Evolutionary conservation across 2,888 invertebrate species (phyloP).

Genomic region (Pachydiplax longipennis): DNA sequence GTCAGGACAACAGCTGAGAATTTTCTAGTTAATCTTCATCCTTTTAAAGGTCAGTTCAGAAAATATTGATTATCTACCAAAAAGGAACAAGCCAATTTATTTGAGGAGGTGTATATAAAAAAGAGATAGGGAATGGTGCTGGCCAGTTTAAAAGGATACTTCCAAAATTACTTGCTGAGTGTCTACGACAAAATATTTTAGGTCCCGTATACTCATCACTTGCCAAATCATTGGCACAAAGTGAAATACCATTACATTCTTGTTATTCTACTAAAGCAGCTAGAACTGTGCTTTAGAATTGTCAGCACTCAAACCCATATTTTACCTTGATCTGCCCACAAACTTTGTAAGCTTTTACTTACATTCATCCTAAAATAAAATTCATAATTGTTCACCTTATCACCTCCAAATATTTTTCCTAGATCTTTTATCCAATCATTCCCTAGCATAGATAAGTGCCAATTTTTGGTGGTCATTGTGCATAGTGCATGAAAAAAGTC

Average conservation of each 20-base stretch:
- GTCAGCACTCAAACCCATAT: conserved; percentile 8
- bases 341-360: conserved; percentile 25
- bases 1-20: conserved; percentile 18
- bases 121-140: conserved; percentile 32
- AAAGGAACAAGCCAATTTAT: conserved; percentile 43
- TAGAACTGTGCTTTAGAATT: conserved; percentile 19
- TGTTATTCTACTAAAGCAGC: conserved; percentile 39
- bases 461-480: conserved; percentile 27
- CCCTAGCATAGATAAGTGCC: conserved; percentile 22
- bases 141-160: conserved; percentile 40
- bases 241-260: conserved; percentile 39
- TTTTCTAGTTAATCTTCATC: conserved; percentile 21
- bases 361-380: conserved; percentile 25
- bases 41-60: conserved; percentile 36
- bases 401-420: conserved; percentile 4
- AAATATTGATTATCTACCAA: conserved; percentile 41
- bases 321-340: conserved; percentile 31
- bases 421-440: conserved; percentile 15
- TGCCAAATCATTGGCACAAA: conserved; percentile 19
- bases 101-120: conserved; percentile 25
- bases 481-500: conserved; percentile 44
- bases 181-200: conserved; percentile 44
- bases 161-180: conserved; percentile 40
- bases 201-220: conserved; percentile 45
- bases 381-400: conserved; percentile 20